These are phyloP conservation scores for Apteryx mantelli DNA, from an alignment of 2,113 vertebrate genomes.

Conservation along the genomic window DNA sequence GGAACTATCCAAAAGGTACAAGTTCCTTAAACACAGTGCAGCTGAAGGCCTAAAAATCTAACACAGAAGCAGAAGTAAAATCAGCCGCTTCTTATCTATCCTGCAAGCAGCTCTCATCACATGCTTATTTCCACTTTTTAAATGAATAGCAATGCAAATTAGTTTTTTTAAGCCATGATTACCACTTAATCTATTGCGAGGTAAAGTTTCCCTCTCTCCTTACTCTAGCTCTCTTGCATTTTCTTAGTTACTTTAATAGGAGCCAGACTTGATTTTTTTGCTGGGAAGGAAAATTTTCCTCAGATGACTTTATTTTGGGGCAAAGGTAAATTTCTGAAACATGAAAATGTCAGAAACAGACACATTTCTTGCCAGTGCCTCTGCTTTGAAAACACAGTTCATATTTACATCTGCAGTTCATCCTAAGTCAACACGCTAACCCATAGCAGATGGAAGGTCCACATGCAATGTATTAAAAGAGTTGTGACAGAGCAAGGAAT, in stretches of 20 bases:
- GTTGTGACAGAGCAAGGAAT: not conserved
- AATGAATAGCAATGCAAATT: not conserved
- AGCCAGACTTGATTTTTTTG: not conserved
- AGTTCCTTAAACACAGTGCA: conserved; percentile 35
- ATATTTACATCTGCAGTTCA: not conserved
- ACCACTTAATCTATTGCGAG: not conserved
- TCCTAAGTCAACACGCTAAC: not conserved
- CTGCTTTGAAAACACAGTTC: not conserved
- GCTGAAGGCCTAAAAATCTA: not conserved
- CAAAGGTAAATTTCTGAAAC: not conserved
- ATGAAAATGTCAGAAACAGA: not conserved
- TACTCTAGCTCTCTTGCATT: not conserved
- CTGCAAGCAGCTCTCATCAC: not conserved
- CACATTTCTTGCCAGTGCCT: not conserved
- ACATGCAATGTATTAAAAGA: not conserved
- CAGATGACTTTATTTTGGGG: not conserved
- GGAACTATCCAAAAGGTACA: not conserved
- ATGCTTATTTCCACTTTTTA: conserved; percentile 13
- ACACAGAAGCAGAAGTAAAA: conserved; percentile 35
- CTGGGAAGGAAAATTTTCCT: not conserved
- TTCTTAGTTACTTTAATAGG: not conserved
- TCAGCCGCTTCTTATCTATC: conserved; percentile 4
- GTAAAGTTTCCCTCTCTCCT: not conserved
- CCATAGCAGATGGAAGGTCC: not conserved
- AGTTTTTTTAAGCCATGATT: not conserved